Evolutionary conservation across 2,113 vertebrate species (phyloP).

Genomic region (Tragelaphus scriptus): DNA sequence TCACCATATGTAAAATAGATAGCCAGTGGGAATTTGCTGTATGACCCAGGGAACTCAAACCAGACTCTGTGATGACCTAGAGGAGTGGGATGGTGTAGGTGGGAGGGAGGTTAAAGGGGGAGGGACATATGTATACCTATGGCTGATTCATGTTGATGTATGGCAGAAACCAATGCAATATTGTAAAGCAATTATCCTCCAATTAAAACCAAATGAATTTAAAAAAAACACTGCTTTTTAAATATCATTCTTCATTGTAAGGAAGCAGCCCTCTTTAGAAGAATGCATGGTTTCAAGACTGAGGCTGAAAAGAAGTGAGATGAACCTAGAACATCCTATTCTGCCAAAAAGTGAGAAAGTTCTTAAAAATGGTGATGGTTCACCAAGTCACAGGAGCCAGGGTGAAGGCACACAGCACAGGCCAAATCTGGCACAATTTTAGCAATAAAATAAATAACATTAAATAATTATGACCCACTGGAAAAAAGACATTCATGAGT

Average conservation of each 20-base stretch:
- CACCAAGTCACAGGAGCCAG: background rate
- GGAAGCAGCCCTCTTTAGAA: background rate
- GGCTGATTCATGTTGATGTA: background rate
- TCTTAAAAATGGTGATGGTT: background rate
- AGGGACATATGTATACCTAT: background rate
- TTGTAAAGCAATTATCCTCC: background rate
- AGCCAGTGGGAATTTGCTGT: background rate
- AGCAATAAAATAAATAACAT: background rate
- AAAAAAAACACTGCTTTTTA: background rate
- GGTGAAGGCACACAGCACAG: background rate
- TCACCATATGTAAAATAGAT: background rate
- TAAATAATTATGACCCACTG: background rate
- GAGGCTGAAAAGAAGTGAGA: background rate
- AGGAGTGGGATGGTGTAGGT: background rate
- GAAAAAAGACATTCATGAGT: background rate
- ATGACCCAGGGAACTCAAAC: background rate
- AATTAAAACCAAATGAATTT: background rate
- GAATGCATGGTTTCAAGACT: background rate
- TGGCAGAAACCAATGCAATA: background rate
- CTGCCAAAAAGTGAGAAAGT: background rate
- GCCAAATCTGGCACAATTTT: background rate
- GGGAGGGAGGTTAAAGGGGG: background rate
- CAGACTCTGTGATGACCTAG: fast-evolving
- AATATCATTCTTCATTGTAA: background rate
- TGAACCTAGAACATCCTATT: background rate